phyloP scores from a whole-genome alignment of 2,797 vertebrate species.

The Corythornis leucogaster region DNA sequence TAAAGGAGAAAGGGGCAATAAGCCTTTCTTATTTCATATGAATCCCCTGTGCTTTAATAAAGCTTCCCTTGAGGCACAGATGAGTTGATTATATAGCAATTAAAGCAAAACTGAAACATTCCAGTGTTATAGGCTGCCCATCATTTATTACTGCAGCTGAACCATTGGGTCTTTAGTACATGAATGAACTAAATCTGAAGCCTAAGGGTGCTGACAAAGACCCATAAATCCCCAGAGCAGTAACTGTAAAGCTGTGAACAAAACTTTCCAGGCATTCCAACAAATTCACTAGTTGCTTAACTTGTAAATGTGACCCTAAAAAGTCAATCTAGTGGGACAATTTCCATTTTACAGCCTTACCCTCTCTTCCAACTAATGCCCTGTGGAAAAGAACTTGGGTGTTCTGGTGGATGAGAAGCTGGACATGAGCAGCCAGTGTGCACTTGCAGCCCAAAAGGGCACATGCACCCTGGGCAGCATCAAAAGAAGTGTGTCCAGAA shows the following conservation, averaged over 20 bases:
- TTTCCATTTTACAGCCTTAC: background rate
- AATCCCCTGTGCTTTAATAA: background rate
- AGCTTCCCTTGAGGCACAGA: background rate
- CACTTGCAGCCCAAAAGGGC: too few relatives aligned
- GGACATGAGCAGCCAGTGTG: too few relatives aligned
- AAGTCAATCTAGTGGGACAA: background rate
- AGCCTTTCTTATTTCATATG: background rate
- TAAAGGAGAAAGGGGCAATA: background rate
- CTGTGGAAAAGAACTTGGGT: too few relatives aligned
- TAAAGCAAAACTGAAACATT: background rate
- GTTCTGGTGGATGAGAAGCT: too few relatives aligned
- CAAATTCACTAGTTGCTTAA: background rate
- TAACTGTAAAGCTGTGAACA: conserved; percentile 13
- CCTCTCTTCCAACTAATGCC: background rate
- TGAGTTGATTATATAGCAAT: background rate
- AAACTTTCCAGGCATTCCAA: background rate
- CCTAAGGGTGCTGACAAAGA: background rate
- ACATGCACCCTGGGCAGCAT: too few relatives aligned
- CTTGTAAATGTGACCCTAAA: background rate
- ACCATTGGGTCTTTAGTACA: background rate
- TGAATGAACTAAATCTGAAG: conserved; percentile 28
- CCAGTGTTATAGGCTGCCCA: background rate
- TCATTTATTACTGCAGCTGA: background rate
- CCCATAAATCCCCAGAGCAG: background rate
- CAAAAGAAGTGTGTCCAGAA: too few relatives aligned